A percentile compares a stretch with the other conserved stretches of the same genome.
These are phyloP conservation scores for Xenus cinereus DNA, from an alignment of 2,113 vertebrate species.

Conservation along the genomic window DNA sequence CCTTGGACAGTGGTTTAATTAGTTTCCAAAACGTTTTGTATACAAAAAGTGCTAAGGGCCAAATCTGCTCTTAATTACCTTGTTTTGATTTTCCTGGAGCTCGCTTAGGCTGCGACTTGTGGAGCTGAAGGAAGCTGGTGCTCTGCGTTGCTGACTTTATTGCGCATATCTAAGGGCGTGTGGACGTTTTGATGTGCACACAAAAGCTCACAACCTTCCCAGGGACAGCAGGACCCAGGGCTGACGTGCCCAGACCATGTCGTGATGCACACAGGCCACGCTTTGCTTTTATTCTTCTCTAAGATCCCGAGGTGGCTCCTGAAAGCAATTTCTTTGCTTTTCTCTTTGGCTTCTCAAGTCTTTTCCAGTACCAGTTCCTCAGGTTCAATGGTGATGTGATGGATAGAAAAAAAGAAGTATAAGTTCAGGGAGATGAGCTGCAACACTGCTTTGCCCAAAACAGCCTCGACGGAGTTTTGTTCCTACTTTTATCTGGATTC, in stretches of 20 bases:
- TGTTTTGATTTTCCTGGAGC: conserved; percentile 7
- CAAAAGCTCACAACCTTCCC: background rate
- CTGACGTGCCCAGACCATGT: background rate
- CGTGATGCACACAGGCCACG: accelerated
- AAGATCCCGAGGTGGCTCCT: background rate
- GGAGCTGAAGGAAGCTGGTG: background rate
- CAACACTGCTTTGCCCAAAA: background rate
- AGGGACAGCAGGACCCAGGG: background rate
- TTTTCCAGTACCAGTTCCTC: background rate
- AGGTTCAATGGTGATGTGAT: accelerated
- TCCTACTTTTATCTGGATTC: background rate
- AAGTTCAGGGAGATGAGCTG: background rate
- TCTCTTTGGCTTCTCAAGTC: background rate
- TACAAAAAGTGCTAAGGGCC: background rate
- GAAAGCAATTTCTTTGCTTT: background rate
- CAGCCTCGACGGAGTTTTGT: background rate
- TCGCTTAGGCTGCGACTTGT: background rate
- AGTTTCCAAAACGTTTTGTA: background rate
- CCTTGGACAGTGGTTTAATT: background rate
- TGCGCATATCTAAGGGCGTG: background rate
- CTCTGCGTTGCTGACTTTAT: background rate
- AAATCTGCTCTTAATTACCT: conserved; percentile 9
- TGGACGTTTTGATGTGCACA: accelerated
- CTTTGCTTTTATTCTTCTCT: background rate
- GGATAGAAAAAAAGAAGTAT: background rate